Conservation (phyloP, 2,797 vertebrate species). For the Acrossocheilus fasciatus region DNA sequence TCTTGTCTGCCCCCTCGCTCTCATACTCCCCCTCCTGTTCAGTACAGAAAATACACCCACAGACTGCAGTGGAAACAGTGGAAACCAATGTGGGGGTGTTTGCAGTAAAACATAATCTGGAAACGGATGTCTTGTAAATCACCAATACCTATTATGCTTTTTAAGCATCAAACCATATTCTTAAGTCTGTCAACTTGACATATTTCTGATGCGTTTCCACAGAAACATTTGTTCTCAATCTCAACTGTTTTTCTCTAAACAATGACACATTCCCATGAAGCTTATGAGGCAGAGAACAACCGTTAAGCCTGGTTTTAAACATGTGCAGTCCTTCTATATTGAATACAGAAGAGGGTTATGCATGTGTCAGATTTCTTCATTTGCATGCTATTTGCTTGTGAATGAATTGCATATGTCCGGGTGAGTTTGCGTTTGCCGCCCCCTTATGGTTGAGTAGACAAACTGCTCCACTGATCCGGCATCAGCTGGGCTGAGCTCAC, state of each 20-base stretch:
- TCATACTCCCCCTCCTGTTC: neutral
- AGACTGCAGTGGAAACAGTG: neutral
- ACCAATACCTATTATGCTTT: neutral
- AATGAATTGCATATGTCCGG: conserved; percentile 14
- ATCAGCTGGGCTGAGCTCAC: conserved; percentile 59
- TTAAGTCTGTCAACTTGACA: neutral
- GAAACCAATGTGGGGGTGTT: neutral
- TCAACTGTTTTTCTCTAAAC: neutral
- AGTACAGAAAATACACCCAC: neutral
- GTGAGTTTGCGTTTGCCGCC: conserved; percentile 70
- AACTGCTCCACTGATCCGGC: conserved; percentile 63
- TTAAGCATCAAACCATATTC: neutral
- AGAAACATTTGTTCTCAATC: neutral
- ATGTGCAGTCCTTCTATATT: neutral
- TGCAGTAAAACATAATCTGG: neutral
- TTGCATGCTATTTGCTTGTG: conserved; percentile 26
- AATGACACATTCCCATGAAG: neutral
- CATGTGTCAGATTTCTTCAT: conserved; percentile 20
- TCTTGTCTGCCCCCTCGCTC: neutral
- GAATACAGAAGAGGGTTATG: conserved; percentile 5
- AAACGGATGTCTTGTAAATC: neutral
- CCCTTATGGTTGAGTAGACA: conserved; percentile 72
- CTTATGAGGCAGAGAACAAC: conserved; percentile 8
- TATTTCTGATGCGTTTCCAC: neutral
- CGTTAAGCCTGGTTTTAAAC: neutral